Conservation (phyloP, 2,888 invertebrate genomes). For the Lochmaea crataegi region DNA sequence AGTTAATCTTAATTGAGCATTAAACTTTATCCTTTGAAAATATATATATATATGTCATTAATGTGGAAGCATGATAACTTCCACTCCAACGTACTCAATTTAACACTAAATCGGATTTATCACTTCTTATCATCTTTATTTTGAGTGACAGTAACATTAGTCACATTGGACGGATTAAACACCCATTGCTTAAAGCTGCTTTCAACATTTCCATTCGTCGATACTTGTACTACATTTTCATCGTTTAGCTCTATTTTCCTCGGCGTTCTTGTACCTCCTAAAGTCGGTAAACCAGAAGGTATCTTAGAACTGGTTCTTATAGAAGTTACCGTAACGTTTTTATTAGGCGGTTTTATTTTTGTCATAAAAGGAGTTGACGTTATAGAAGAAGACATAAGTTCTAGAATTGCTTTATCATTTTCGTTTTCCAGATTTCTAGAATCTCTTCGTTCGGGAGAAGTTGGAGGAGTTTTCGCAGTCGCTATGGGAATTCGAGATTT, state of each 20-base stretch:
- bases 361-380: slow-evolving; percentile 59
- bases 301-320: slow-evolving; percentile 71
- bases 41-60: background rate
- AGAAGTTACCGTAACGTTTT: slow-evolving; percentile 73
- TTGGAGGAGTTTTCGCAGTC: slow-evolving; percentile 62
- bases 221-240: slow-evolving; percentile 56
- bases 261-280: slow-evolving; percentile 64
- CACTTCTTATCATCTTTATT: slow-evolving; percentile 53
- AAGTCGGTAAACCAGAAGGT: slow-evolving; percentile 62
- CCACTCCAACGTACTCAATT: background rate
- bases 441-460: slow-evolving; percentile 61
- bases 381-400: slow-evolving; percentile 61
- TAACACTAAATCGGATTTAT: slow-evolving; percentile 15
- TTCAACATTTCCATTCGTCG: slow-evolving; percentile 58
- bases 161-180: slow-evolving; percentile 62
- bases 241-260: slow-evolving; percentile 64
- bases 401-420: slow-evolving; percentile 61
- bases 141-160: slow-evolving; percentile 59
- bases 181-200: slow-evolving; percentile 65
- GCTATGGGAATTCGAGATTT: slow-evolving; percentile 64
- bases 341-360: slow-evolving; percentile 60
- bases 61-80: background rate
- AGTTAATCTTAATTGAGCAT: slow-evolving; percentile 30
- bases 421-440: slow-evolving; percentile 59
- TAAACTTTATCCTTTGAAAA: slow-evolving; percentile 14